Evolutionary conservation across 2,113 vertebrate species (phyloP).

Genomic region (Carlito syrichta): DNA sequence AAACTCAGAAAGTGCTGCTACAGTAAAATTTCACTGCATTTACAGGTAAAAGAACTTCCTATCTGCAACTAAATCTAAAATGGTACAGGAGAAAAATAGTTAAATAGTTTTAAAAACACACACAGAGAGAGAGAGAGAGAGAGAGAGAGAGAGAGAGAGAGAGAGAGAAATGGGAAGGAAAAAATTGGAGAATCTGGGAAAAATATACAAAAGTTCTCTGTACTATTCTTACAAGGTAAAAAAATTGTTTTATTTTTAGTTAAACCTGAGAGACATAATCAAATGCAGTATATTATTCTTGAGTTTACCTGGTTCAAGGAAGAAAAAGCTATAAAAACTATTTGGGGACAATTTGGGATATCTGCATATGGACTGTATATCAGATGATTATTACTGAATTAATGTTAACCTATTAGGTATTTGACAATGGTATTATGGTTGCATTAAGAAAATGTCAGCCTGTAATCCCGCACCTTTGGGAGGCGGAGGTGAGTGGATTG

Average conservation of each 20-base stretch:
- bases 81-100: background rate
- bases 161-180: too few species aligned
- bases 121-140: too few species aligned
- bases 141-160: too few species aligned
- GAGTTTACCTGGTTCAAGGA: background rate
- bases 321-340: background rate
- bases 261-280: background rate
- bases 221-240: background rate
- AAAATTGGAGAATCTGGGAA: background rate
- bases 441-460: background rate
- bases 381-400: background rate
- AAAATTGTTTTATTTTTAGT: background rate
- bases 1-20: background rate
- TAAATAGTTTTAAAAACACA: background rate
- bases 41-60: background rate
- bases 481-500: too few species aligned
- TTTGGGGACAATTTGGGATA: background rate
- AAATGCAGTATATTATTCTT: background rate
- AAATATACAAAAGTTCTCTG: background rate
- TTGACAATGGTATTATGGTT: background rate
- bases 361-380: background rate
- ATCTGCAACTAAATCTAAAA: background rate
- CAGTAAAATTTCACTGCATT: background rate
- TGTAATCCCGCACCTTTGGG: too few species aligned
- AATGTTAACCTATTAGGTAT: background rate